Base-by-base conservation (phyloP, 2,888 invertebrate genomes). In the Nemurella pictetii region DNA sequence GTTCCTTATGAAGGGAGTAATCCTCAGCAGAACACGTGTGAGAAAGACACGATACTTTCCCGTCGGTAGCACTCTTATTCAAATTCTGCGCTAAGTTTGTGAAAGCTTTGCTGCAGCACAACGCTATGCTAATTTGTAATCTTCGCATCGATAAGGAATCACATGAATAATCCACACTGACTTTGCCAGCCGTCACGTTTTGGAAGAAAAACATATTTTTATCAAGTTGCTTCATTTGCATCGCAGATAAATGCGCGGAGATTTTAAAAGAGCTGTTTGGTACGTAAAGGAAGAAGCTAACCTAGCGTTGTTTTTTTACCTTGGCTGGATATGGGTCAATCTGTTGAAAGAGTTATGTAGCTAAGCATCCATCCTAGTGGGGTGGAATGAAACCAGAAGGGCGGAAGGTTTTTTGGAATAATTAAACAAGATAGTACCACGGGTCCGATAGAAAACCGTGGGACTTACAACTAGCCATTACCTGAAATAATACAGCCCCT, bases 161-260 rank as follows among this genome's bases (percentile, higher is more conserved):
- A 55, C 29, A 15, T 55, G 82, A 55, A 82, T 82, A 72, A 82
- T 55, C 55, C 28, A 9, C 27, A 27, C 5, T n/a, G 30, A 78
- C 75, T 28, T 26, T 26, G 9, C 28, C 75, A 20, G 35, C 9
- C n/a, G n/a, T 36, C 26, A 35, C 80, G 80, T 36, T 81, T 81
- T 81, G n/a, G 32, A 81, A 81, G 29, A 81, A 81, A 81, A 81
- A 81, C 80, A 81, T 81, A 81, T 81, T 81, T 30, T 55, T 55
- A 7, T 55, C 55, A 55, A 55, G 55, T 55, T 3, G 12, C 15
- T 55, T 55, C 55, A 55, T 55, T 55, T 55, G 55, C 55, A 55
- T 55, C 55, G 55, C 2, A 7, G 9, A 35, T 35, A 35, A 35
- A 35, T 35, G 35, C 35, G 4, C 35, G 35, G 5, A 35, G 35